phyloP scores from a whole-genome alignment of 2,113 vertebrate genomes.

The Larimichthys polyactis region DNA sequence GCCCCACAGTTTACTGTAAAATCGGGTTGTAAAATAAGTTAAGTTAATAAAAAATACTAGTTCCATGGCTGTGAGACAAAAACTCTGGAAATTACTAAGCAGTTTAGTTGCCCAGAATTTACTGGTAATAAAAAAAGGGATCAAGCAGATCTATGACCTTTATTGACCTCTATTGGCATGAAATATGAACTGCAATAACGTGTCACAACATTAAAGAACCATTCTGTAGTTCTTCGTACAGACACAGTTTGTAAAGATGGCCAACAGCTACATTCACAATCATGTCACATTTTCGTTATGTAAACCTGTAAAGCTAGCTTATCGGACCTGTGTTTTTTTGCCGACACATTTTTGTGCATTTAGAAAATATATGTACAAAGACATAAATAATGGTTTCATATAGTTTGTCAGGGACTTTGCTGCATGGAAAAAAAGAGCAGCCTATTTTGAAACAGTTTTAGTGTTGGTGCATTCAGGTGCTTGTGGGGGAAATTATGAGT shows the following conservation, averaged over 20 bases:
- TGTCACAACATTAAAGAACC: background rate
- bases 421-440: background rate
- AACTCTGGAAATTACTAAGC: background rate
- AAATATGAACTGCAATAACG: constrained; percentile 24
- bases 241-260: background rate
- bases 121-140: background rate
- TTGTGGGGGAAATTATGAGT: background rate
- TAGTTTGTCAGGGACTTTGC: background rate
- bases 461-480: background rate
- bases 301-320: background rate
- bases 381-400: background rate
- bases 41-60: background rate
- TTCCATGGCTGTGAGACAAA: background rate
- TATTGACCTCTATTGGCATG: constrained; percentile 53
- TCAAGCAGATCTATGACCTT: constrained; percentile 22
- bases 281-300: background rate
- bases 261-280: background rate
- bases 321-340: background rate
- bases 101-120: background rate
- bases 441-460: background rate
- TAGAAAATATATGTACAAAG: background rate
- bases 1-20: background rate
- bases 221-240: background rate
- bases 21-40: background rate
- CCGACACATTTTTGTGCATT: background rate